Conservation (phyloP, 2,113 vertebrate genomes). For the Caracal caracal region DNA sequence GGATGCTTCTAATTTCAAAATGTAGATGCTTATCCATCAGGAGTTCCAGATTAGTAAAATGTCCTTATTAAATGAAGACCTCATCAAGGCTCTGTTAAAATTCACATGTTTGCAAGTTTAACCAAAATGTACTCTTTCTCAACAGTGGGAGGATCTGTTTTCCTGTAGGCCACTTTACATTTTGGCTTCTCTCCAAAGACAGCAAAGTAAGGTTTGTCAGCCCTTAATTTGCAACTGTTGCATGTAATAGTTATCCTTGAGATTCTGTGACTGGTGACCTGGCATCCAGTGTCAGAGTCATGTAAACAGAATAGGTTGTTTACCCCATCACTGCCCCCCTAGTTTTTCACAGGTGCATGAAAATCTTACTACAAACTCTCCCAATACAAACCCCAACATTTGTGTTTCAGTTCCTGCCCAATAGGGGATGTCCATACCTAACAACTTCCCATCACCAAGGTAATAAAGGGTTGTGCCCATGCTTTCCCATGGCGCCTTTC, state of each 20-base stretch:
- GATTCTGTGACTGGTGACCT: background rate
- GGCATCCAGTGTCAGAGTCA: background rate
- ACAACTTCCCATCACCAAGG: background rate
- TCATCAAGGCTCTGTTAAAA: background rate
- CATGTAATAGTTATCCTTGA: background rate
- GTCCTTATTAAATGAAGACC: background rate
- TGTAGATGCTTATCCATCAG: background rate
- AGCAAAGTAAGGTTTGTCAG: background rate
- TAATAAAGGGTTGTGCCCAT: background rate
- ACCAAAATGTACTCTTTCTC: background rate
- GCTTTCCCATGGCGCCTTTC: background rate
- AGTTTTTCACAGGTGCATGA: background rate
- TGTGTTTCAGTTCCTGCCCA: background rate
- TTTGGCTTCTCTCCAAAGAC: background rate
- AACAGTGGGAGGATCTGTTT: background rate
- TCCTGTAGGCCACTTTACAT: background rate
- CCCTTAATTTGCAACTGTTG: background rate
- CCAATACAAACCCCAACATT: background rate
- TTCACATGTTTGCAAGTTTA: background rate
- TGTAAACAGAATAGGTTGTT: background rate
- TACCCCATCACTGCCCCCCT: background rate
- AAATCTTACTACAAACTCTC: background rate
- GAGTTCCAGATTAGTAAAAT: background rate
- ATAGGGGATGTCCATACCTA: background rate
- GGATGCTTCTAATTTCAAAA: background rate